These are phyloP conservation scores for Pteropus alecto DNA, from an alignment of 2,113 vertebrate genomes.

Conservation along the genomic window DNA sequence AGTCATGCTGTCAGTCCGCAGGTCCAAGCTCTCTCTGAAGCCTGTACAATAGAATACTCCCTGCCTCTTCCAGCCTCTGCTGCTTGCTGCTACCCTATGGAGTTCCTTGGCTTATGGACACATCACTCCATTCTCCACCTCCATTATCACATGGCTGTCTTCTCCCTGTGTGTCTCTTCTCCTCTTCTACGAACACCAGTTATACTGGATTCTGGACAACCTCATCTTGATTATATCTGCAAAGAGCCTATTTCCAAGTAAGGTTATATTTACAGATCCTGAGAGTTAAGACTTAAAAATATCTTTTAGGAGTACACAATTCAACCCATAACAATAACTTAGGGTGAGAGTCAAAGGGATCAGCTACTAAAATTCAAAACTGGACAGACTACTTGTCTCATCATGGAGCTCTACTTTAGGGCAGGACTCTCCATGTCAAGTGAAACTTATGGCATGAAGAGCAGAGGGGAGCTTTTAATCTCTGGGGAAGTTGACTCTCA, in stretches of 20 bases:
- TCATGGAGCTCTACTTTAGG: not conserved
- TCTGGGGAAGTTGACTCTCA: not conserved
- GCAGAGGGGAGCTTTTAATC: not conserved
- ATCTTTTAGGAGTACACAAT: not conserved
- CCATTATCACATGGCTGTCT: not conserved
- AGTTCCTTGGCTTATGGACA: not conserved
- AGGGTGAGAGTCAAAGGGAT: not conserved
- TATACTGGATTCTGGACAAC: not conserved
- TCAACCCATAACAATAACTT: not conserved
- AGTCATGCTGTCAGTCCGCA: not conserved
- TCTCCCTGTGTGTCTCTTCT: not conserved
- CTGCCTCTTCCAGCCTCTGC: not conserved
- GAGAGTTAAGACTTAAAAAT: not conserved
- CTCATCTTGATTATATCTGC: not conserved
- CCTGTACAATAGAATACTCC: not conserved
- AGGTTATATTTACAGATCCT: not conserved
- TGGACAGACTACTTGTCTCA: not conserved
- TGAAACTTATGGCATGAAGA: not conserved
- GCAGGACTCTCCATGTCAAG: not conserved
- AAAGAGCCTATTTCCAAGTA: not conserved
- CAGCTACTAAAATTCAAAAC: not conserved
- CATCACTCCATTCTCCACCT: not conserved
- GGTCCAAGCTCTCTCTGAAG: not conserved
- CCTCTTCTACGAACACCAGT: not conserved
- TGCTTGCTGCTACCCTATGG: not conserved